These are phyloP conservation scores for Pachycephala philippinensis DNA, from an alignment of 2,113 vertebrate species.

Conservation along the genomic window DNA sequence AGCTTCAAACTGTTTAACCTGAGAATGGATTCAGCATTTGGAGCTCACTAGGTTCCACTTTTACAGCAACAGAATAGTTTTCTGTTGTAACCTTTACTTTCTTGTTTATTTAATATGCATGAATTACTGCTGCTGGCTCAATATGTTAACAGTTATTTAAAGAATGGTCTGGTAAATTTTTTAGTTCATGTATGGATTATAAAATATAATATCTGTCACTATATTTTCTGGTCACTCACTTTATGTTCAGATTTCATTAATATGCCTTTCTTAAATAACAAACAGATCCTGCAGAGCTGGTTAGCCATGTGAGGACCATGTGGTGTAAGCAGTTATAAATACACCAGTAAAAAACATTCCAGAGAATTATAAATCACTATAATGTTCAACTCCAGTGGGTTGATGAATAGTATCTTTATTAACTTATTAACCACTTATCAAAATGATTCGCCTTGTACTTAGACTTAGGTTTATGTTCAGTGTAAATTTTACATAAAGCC, in stretches of 20 bases:
- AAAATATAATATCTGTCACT: neutral
- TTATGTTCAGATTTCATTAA: slow-evolving; percentile 20
- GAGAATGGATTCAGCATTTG: neutral
- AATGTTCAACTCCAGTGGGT: neutral
- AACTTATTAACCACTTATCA: slow-evolving; percentile 41
- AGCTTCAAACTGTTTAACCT: neutral
- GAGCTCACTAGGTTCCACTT: neutral
- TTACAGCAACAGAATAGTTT: neutral
- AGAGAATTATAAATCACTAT: slow-evolving; percentile 43
- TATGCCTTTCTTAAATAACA: slow-evolving; percentile 34
- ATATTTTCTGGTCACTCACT: slow-evolving; percentile 4
- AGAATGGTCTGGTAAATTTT: neutral
- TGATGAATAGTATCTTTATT: slow-evolving; percentile 35
- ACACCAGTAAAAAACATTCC: slow-evolving; percentile 42
- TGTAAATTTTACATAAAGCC: slow-evolving; percentile 22
- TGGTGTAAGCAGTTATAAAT: slow-evolving; percentile 53
- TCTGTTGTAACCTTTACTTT: neutral
- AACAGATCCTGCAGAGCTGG: slow-evolving; percentile 37
- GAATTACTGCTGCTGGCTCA: neutral
- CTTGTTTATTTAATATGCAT: neutral
- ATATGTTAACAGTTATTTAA: neutral
- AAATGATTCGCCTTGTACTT: slow-evolving; percentile 1
- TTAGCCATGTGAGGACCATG: slow-evolving; percentile 44
- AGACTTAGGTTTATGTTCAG: neutral
- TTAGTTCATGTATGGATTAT: neutral